phyloP scores from a whole-genome alignment of 2,797 vertebrate genomes.

The Crypturellus tataupa region DNA sequence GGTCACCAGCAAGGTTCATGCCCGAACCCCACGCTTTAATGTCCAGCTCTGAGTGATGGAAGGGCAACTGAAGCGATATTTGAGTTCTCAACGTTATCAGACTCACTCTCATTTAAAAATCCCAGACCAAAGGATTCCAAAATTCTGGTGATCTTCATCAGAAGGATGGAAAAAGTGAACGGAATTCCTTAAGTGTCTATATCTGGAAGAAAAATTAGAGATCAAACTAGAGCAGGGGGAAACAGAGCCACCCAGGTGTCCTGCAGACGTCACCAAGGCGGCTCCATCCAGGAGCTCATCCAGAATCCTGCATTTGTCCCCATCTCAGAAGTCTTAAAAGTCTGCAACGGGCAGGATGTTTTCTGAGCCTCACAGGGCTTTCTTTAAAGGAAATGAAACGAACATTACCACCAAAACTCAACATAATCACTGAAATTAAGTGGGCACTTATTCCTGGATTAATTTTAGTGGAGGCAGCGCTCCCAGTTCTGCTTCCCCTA shows the following conservation, averaged over 20 bases:
- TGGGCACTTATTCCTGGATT: neutral
- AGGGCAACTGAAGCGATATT: neutral
- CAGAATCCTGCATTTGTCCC: no score
- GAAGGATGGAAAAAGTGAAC: neutral
- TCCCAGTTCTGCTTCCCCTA: neutral
- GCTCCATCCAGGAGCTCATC: no score
- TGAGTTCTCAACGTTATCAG: neutral
- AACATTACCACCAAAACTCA: neutral
- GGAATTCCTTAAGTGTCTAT: neutral
- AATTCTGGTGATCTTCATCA: neutral
- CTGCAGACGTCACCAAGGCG: no score
- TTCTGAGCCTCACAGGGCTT: no score
- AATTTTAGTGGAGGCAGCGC: neutral
- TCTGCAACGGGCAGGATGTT: no score
- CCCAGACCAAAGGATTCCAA: neutral
- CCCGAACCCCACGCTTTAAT: rapidly evolving
- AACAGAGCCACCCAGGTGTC: neutral
- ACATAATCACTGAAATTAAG: rapidly evolving
- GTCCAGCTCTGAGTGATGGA: neutral
- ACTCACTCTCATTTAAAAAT: neutral
- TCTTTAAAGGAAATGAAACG: no score
- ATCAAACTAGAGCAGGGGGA: neutral
- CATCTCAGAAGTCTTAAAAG: no score
- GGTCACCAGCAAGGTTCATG: neutral
- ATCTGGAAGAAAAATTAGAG: neutral